phyloP scores from a whole-genome alignment of 2,888 invertebrate genomes.

The Drosophila neonasuta region DNA sequence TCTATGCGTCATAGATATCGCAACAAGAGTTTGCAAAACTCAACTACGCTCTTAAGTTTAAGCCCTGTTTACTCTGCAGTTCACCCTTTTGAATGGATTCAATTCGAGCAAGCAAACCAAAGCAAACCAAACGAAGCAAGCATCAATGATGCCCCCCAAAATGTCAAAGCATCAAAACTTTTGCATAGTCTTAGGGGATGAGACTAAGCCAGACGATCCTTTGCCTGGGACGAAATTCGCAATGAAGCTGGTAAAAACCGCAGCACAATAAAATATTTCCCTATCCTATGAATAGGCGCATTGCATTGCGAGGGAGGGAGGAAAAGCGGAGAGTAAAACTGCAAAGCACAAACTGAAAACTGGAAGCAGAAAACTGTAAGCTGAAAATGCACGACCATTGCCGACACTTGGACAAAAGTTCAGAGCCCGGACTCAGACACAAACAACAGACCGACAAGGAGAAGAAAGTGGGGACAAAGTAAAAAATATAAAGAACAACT shows the following conservation, averaged over 20 bases:
- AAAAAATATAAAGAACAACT: constrained; percentile 66
- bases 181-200: constrained; percentile 41
- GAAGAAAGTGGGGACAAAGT: constrained; percentile 32
- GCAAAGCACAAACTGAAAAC: constrained; percentile 23
- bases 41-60: constrained; percentile 8
- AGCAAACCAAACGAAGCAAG: background rate
- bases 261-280: constrained; percentile 61
- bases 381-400: constrained; percentile 58
- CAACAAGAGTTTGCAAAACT: background rate
- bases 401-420: constrained; percentile 71
- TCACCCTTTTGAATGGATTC: constrained; percentile 24
- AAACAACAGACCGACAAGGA: constrained; percentile 48
- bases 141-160: constrained; percentile 48
- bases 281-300: constrained; percentile 14
- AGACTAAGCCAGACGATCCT: constrained; percentile 10
- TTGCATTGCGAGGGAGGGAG: constrained; percentile 11
- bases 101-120: constrained; percentile 22
- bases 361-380: constrained; percentile 4
- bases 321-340: constrained; percentile 11
- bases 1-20: constrained; percentile 1
- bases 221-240: background rate
- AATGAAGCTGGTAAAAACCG: constrained; percentile 39
- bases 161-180: constrained; percentile 62
- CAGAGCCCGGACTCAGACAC: constrained; percentile 46
- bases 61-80: constrained; percentile 17